Conservation (phyloP, 2,888 invertebrate genomes). For the Ophion ellenae region DNA sequence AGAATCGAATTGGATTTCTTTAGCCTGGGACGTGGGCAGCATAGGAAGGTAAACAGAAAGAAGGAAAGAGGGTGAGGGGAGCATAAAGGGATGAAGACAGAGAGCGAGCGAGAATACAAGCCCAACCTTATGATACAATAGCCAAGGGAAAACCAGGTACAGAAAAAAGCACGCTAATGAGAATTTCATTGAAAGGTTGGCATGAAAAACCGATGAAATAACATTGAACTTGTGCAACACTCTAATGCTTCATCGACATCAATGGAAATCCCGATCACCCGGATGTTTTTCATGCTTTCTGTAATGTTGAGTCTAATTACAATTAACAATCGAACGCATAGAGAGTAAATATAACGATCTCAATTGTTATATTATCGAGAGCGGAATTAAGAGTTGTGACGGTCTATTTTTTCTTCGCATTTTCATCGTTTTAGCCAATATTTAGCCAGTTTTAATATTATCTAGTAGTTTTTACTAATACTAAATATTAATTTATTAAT, state of each 20-base stretch:
- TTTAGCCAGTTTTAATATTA: too few relatives aligned
- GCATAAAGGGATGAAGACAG: not conserved
- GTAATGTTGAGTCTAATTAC: not conserved
- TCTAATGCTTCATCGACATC: not conserved
- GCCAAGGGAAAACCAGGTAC: constrained; percentile 9
- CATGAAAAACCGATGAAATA: constrained; percentile 37
- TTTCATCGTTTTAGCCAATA: too few relatives aligned
- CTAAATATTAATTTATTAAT: too few relatives aligned
- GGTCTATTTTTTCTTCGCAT: too few relatives aligned
- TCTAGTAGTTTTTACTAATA: too few relatives aligned
- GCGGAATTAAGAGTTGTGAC: not conserved
- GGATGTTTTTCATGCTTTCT: constrained; percentile 8
- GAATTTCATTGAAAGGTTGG: constrained; percentile 29
- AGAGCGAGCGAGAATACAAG: constrained; percentile 8
- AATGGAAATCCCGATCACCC: not conserved
- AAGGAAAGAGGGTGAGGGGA: constrained; percentile 4
- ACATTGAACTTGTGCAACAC: constrained; percentile 5
- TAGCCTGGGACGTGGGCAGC: constrained; percentile 2
- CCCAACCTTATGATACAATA: constrained; percentile 46
- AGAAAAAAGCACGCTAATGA: constrained; percentile 20
- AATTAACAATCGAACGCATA: constrained; percentile 8
- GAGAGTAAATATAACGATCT: not conserved
- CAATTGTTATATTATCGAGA: not conserved
- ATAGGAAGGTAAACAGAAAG: constrained; percentile 14
- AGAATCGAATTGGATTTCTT: constrained; percentile 56